These are phyloP conservation scores for Ctenochaetus hawaiiensis DNA, from an alignment of 2,797 vertebrate species.

Conservation along the genomic window DNA sequence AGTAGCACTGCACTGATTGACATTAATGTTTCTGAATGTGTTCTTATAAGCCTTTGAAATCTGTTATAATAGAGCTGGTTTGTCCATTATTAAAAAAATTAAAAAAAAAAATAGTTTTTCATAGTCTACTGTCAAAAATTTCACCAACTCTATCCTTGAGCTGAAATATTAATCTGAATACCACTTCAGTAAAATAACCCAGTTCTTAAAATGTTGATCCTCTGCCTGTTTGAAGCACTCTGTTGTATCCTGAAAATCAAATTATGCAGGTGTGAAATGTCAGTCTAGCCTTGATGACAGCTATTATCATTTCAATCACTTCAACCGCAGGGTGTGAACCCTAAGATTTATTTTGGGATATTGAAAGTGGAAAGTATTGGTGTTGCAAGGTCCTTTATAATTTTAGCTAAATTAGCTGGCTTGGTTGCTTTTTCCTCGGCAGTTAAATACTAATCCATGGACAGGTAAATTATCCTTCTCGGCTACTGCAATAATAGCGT, in stretches of 20 bases:
- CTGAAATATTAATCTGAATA: slow-evolving; percentile 24
- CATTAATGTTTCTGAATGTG: neutral
- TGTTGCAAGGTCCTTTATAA: slow-evolving; percentile 42
- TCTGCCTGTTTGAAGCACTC: slow-evolving; percentile 10
- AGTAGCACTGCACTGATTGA: slow-evolving; percentile 3
- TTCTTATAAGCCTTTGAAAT: neutral
- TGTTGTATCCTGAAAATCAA: slow-evolving; percentile 23
- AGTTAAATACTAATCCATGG: slow-evolving; percentile 71
- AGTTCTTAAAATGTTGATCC: neutral
- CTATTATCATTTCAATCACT: slow-evolving; percentile 50
- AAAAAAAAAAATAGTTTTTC: neutral
- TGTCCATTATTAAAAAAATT: slow-evolving; percentile 10
- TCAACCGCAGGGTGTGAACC: slow-evolving; percentile 40
- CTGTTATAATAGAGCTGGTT: neutral
- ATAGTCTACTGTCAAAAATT: neutral
- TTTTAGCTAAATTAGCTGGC: slow-evolving; percentile 42
- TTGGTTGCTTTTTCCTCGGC: slow-evolving; percentile 55
- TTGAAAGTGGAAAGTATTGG: slow-evolving; percentile 40
- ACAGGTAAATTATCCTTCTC: slow-evolving; percentile 66
- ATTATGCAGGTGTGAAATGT: slow-evolving; percentile 41
- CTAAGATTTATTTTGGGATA: slow-evolving; percentile 5
- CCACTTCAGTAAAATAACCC: neutral
- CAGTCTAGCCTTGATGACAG: slow-evolving; percentile 41
- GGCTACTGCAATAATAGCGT: slow-evolving; percentile 66
- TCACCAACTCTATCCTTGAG: slow-evolving; percentile 6